Base-by-base conservation (phyloP, 2,888 invertebrate genomes). In the Eudemis profundana region DNA sequence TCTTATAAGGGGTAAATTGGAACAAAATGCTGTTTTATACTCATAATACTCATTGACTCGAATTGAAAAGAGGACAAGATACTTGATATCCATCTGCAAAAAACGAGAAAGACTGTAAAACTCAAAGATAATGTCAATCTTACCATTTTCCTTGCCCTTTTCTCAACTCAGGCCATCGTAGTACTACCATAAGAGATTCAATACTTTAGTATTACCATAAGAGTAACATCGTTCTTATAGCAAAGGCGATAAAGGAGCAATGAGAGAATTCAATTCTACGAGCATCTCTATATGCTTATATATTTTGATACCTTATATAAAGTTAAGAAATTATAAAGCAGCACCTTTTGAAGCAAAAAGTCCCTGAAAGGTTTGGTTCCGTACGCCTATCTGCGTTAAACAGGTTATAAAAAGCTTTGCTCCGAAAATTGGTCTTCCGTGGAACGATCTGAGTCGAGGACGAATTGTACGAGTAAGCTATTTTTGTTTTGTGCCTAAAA, bases 211-310 rank as follows among this genome's bases (percentile, higher is more conserved):
- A n/a, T n/a, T n/a, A 5, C 3, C 23, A 5, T 4, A 23, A 23
- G 5, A 23, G 23, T 23, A 4, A 23, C 23, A 5, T 42, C 3
- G 3, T 42, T 8, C 17, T 10, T 10, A 42, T 1, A 36, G 21
- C 51, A 51, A 51, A 8, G 10, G 50, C 29, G n/a, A 17, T 51
- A 51, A 14, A 38, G 21, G 21, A 53, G 51, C 36, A 19, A 23
- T 5, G 5, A 62, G 68, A 69, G 46, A 74, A 70, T 76, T 84
- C 78, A 81, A 83, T 79, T 83, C 82, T 78, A 81, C 73, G 68
- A 70, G 79, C 81, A 81, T 82, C n/a, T n/a, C n/a, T 23, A 38
- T 14, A 53, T 80, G 79, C 80, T 73, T 23, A 38, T 14, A 53
- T 80, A 79, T 79, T 73, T 33, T 12, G 66, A 72, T 40, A 51